A percentile compares a stretch with the other conserved stretches of the same genome.
These are phyloP conservation scores for Nylanderia fulva DNA, from an alignment of 1,140 invertebrate genomes.

Conservation along the genomic window DNA sequence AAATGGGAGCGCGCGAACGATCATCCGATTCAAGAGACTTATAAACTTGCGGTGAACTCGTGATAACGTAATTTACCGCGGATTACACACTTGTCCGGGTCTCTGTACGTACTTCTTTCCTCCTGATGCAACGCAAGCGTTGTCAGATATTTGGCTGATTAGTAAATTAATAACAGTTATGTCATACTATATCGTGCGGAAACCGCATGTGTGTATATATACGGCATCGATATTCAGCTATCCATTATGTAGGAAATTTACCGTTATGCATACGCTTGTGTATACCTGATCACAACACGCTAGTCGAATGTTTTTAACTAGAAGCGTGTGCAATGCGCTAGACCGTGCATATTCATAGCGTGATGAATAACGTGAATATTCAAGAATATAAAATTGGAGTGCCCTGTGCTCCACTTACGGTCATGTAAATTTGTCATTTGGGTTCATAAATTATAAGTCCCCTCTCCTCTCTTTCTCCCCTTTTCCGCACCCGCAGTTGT, in stretches of 20 bases:
- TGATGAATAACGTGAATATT: constrained; percentile 60
- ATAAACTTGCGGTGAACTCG: background rate
- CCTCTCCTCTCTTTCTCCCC: too few relatives aligned
- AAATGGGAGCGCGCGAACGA: background rate
- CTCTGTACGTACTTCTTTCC: background rate
- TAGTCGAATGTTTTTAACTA: constrained; percentile 47
- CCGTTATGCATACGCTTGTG: constrained; percentile 3
- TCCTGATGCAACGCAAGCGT: background rate
- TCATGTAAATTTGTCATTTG: constrained; percentile 49
- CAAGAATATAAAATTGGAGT: constrained; percentile 60
- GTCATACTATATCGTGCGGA: constrained; percentile 12
- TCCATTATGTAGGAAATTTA: constrained; percentile 55
- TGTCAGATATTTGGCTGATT: background rate
- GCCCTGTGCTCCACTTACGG: constrained; percentile 47
- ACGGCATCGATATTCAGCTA: background rate
- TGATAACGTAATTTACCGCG: background rate
- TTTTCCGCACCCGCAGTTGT: too few relatives aligned
- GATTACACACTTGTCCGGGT: background rate
- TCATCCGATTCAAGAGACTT: background rate
- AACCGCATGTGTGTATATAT: background rate
- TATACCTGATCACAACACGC: constrained; percentile 25
- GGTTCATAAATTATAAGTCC: constrained; percentile 17
- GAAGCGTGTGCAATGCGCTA: constrained; percentile 38
- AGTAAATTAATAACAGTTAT: constrained; percentile 39
- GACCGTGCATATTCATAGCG: constrained; percentile 50